A percentile compares a stretch with the other conserved stretches of the same genome.
Evolutionary conservation across 2,888 invertebrate species (phyloP).

Genomic region (Allophyes oxyacanthae): DNA sequence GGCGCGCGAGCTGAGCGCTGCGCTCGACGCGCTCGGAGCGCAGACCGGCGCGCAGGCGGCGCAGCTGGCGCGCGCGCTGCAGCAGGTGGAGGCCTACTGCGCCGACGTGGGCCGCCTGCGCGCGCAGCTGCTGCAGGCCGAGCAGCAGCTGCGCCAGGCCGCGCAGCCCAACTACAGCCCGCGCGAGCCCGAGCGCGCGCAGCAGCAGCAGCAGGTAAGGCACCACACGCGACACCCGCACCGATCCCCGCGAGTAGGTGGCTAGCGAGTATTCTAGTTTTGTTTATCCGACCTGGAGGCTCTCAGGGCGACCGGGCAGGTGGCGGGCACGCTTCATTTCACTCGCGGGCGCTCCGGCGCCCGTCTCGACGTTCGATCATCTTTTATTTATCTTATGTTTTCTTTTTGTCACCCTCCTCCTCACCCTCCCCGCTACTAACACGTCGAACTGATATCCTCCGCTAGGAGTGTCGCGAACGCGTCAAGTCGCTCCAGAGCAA

Average conservation of each 20-base stretch:
- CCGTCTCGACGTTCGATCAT: conserved; percentile 50
- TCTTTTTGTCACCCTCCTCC: conserved; percentile 82
- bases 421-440: conserved; percentile 79
- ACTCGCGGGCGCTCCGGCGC: conserved; percentile 71
- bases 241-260: conserved; percentile 71
- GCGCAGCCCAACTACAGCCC: conserved; percentile 95
- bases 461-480: conserved; percentile 95
- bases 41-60: conserved; percentile 91
- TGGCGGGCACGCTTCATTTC: conserved; percentile 69
- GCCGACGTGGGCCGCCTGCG: conserved; percentile 95
- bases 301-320: conserved; percentile 67
- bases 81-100: conserved; percentile 96
- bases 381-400: conserved; percentile 78
- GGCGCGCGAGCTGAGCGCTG: conserved; percentile 92
- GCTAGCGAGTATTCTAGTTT: conserved; percentile 83
- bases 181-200: conserved; percentile 94
- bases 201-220: conserved; percentile 96
- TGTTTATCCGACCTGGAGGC: conserved; percentile 71
- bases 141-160: conserved; percentile 95
- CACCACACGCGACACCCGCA: conserved; percentile 52
- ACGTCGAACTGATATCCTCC: conserved; percentile 82
- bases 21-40: conserved; percentile 91
- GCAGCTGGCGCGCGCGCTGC: conserved; percentile 92
- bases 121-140: conserved; percentile 95
- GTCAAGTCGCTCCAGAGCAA: conserved; percentile 96